A percentile compares a stretch with the other conserved stretches of the same genome.
Conservation (phyloP, 2,797 vertebrate species). For the Schizopygopsis pylzovi region DNA sequence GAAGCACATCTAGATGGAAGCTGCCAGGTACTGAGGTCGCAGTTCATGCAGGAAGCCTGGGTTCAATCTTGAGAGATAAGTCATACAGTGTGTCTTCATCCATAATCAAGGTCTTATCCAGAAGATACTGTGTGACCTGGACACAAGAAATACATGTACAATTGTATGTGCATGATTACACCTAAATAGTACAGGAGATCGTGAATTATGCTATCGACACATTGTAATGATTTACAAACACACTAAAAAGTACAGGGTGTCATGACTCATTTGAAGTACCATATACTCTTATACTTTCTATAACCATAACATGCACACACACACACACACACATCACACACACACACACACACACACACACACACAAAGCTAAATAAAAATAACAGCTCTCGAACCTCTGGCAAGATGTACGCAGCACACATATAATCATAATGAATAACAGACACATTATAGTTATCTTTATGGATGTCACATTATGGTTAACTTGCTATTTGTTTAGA, state of each 20-base stretch:
- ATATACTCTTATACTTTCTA: too few species aligned
- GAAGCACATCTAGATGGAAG: constrained; percentile 45
- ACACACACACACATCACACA: background rate
- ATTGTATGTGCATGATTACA: too few species aligned
- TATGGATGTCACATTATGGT: background rate
- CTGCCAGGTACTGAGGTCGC: constrained; percentile 62
- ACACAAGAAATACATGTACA: too few species aligned
- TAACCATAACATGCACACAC: too few species aligned
- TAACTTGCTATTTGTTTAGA: background rate
- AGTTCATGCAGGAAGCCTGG: constrained; percentile 92
- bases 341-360: too few species aligned
- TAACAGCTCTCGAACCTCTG: background rate
- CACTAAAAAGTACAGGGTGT: background rate
- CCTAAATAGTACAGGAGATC: too few species aligned
- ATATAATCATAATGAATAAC: background rate
- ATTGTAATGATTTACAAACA: too few species aligned
- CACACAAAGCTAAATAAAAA: background rate
- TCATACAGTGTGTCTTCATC: constrained; percentile 96
- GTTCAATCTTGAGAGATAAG: constrained; percentile 93
- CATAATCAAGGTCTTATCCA: constrained; percentile 93
- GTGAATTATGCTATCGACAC: too few species aligned
- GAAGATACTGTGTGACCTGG: constrained; percentile 94
- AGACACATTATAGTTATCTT: background rate
- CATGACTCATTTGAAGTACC: too few species aligned
- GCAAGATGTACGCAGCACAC: background rate